A percentile compares a stretch with the other conserved stretches of the same genome.
These are phyloP conservation scores for Rhodinocichla rosea DNA, from an alignment of 2,113 vertebrate genomes.

Conservation along the genomic window DNA sequence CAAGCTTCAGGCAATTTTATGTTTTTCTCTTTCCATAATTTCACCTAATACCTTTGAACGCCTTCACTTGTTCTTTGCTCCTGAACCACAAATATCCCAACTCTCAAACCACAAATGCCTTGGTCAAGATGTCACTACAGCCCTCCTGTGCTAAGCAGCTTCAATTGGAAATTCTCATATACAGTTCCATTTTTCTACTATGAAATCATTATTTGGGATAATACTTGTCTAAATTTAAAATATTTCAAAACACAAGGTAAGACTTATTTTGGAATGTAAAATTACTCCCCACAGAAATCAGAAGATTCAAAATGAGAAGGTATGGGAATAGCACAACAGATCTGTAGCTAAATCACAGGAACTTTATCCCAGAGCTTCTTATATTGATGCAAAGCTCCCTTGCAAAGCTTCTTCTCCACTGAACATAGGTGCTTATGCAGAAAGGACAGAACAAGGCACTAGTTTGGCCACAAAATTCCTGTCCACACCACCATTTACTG, in stretches of 20 bases:
- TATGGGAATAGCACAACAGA: background rate
- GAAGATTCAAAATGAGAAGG: background rate
- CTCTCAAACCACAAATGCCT: background rate
- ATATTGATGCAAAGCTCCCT: background rate
- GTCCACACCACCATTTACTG: background rate
- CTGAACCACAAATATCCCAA: background rate
- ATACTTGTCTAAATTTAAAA: background rate
- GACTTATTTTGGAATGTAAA: background rate
- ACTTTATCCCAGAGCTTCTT: background rate
- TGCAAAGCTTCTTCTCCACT: background rate
- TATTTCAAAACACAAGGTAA: background rate
- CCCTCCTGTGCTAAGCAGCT: background rate
- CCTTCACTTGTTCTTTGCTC: background rate
- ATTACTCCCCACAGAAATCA: background rate
- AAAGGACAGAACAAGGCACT: background rate
- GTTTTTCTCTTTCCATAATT: background rate
- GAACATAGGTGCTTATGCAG: background rate
- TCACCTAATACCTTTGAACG: background rate
- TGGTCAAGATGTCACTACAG: background rate
- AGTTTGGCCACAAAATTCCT: background rate
- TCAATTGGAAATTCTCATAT: background rate
- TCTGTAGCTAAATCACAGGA: background rate
- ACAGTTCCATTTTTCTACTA: background rate
- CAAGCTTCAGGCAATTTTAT: background rate
- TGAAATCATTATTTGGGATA: background rate